Percentiles rank a stretch among this genome's conserved stretches.
Conservation (phyloP, 2,888 invertebrate genomes). For the Petrolisthes cinctipes region DNA sequence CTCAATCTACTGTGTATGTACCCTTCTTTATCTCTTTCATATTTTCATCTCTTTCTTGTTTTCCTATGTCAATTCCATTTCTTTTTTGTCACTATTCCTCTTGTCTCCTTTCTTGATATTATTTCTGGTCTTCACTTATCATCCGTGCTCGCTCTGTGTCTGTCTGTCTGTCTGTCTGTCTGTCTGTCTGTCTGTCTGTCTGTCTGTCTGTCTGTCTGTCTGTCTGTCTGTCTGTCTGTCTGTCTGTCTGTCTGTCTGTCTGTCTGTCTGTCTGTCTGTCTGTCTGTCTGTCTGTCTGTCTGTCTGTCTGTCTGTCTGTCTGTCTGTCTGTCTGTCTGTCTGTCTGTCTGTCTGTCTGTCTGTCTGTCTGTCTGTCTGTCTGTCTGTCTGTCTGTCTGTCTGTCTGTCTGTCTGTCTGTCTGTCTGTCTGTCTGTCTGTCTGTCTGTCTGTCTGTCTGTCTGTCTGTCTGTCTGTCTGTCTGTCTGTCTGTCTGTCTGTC, state of each 20-base stretch:
- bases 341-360: background rate
- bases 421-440: constrained; percentile 20
- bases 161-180: constrained; percentile 20
- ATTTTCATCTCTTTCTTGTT: too few species aligned
- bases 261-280: constrained; percentile 25
- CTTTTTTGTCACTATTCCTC: too few species aligned
- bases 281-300: constrained; percentile 16
- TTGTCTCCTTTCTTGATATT: too few species aligned
- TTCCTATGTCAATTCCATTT: too few species aligned
- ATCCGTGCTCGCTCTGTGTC: constrained; percentile 1
- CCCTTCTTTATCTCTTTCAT: too few species aligned
- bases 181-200: constrained; percentile 23
- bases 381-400: background rate
- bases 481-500: background rate
- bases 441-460: constrained; percentile 6
- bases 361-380: constrained; percentile 1
- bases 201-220: constrained; percentile 13
- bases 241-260: constrained; percentile 22
- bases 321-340: background rate
- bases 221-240: constrained; percentile 19
- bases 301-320: background rate
- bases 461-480: constrained; percentile 1
- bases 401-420: constrained; percentile 14
- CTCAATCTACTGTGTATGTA: too few species aligned
- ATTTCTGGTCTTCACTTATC: too few species aligned